Evolutionary conservation across 2,888 invertebrate species (phyloP).

Genomic region (Coecobrya sp.): DNA sequence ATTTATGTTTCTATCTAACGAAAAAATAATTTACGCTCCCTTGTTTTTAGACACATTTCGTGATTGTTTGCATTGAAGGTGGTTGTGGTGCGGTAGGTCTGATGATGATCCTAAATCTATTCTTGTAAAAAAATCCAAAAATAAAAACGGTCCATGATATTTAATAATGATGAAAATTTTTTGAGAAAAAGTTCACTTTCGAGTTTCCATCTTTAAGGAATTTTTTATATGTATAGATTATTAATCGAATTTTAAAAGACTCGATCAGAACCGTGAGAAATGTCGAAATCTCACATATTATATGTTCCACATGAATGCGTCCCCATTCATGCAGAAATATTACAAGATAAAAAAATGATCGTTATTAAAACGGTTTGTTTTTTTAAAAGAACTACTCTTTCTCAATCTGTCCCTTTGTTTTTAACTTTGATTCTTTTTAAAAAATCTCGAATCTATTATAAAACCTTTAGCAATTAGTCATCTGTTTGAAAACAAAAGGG

Average conservation of each 20-base stretch:
- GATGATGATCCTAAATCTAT: constrained; percentile 41
- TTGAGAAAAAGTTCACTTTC: neutral
- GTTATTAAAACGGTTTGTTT: constrained; percentile 38
- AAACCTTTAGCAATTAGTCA: constrained; percentile 31
- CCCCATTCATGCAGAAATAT: constrained; percentile 42
- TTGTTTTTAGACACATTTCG: constrained; percentile 52
- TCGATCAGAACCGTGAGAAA: too few species aligned
- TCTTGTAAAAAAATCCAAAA: constrained; percentile 35
- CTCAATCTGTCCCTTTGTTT: constrained; percentile 2
- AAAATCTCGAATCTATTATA: neutral
- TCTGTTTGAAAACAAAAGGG: neutral
- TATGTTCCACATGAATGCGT: constrained; percentile 32
- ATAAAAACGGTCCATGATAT: constrained; percentile 3
- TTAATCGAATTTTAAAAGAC: constrained; percentile 51
- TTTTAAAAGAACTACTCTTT: neutral
- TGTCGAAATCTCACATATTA: neutral
- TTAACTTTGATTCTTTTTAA: neutral
- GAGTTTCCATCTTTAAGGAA: constrained; percentile 57
- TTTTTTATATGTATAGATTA: neutral
- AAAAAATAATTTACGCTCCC: constrained; percentile 64
- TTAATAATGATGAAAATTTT: neutral
- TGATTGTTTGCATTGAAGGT: constrained; percentile 39
- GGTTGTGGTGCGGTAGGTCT: constrained; percentile 75
- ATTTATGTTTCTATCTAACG: constrained; percentile 40
- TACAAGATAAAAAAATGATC: constrained; percentile 13